These are phyloP conservation scores for Camponotus pennsylvanicus DNA, from an alignment of 1,140 invertebrate species.

Conservation along the genomic window DNA sequence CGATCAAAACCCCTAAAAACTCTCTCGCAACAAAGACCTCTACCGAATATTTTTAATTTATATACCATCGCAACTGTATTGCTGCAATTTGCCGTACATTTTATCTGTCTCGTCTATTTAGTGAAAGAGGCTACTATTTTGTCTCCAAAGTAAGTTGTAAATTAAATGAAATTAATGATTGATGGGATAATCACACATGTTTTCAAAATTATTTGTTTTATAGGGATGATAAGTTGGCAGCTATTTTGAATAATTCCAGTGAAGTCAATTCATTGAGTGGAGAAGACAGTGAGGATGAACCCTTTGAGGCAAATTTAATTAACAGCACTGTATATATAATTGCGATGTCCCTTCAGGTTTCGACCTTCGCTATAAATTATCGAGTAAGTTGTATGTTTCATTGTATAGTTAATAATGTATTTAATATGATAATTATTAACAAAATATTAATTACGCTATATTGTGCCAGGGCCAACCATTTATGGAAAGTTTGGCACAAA, in stretches of 20 bases:
- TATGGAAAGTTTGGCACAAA: conserved; percentile 98
- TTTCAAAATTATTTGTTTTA: conserved; percentile 50
- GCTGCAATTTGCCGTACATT: conserved; percentile 98
- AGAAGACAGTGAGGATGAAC: conserved; percentile 90
- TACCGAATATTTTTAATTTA: conserved; percentile 99
- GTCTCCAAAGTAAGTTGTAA: conserved; percentile 89
- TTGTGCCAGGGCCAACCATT: conserved; percentile 96
- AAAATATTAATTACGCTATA: conserved; percentile 58
- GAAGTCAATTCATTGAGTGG: conserved; percentile 41
- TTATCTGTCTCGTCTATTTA: conserved; percentile 95
- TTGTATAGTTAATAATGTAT: not conserved
- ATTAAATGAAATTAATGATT: not conserved
- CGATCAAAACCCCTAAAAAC: conserved; percentile 98
- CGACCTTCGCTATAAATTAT: conserved; percentile 99
- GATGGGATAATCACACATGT: not conserved
- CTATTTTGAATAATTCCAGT: conserved; percentile 63
- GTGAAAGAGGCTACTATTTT: conserved; percentile 92
- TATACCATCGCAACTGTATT: conserved; percentile 99
- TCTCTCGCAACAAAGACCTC: conserved; percentile 96
- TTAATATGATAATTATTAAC: conserved; percentile 21
- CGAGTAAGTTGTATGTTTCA: conserved; percentile 89
- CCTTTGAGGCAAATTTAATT: conserved; percentile 97
- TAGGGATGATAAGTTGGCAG: conserved; percentile 87
- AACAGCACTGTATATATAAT: conserved; percentile 99
- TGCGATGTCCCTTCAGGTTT: conserved; percentile 98